phyloP scores from a whole-genome alignment of 1,140 invertebrate species.

The Macrobrachium rosenbergii region DNA sequence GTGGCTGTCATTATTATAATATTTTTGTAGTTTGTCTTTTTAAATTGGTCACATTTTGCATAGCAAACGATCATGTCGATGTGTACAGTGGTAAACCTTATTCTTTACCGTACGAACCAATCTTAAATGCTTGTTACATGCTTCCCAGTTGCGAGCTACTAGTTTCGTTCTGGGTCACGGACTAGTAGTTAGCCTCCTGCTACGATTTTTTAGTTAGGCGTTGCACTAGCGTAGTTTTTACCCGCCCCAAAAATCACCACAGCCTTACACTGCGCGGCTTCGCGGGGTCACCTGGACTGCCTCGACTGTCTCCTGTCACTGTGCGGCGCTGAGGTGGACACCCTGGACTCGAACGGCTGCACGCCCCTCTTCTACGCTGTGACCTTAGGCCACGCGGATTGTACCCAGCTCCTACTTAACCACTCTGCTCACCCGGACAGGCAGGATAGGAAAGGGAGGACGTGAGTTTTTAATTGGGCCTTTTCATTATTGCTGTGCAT shows the following conservation, averaged over 20 bases:
- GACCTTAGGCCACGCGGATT: slow-evolving; percentile 94
- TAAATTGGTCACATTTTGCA: no score
- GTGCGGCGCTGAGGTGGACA: slow-evolving; percentile 88
- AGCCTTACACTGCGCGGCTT: slow-evolving; percentile 94
- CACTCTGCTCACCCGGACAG: slow-evolving; percentile 91
- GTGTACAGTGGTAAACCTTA: no score
- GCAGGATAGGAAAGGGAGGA: slow-evolving; percentile 92
- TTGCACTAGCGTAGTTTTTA: background rate
- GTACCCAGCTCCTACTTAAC: slow-evolving; percentile 88
- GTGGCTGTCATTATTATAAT: no score
- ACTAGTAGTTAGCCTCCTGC: no score
- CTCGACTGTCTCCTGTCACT: slow-evolving; percentile 90
- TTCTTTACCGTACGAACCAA: no score
- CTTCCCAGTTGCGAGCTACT: no score
- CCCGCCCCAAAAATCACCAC: slow-evolving; percentile 67
- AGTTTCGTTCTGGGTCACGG: no score
- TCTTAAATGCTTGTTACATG: no score
- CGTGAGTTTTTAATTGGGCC: slow-evolving; percentile 72
- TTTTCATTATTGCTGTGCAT: no score
- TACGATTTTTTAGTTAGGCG: no score
- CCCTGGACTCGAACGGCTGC: slow-evolving; percentile 89
- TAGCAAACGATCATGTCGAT: no score
- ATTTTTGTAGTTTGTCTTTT: no score
- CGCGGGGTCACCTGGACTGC: slow-evolving; percentile 91
- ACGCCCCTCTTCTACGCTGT: slow-evolving; percentile 97